phyloP scores from a whole-genome alignment of 2,888 invertebrate genomes.

The Caenorhabditis uteleia region DNA sequence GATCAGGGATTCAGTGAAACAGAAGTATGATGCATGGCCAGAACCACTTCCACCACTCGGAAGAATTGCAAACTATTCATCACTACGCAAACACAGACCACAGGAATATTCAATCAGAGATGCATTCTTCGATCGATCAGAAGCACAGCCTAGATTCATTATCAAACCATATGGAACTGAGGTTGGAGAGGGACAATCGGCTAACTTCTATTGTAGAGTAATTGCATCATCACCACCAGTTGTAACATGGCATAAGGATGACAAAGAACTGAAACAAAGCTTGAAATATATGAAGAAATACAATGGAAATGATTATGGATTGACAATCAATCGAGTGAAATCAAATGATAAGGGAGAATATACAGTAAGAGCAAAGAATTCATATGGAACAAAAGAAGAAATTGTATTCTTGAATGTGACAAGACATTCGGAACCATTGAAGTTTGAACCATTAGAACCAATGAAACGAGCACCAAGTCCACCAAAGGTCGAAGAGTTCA shows the following conservation, averaged over 20 bases:
- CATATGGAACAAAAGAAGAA: slow-evolving; percentile 92
- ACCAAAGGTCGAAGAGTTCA: slow-evolving; percentile 77
- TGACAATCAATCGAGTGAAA: slow-evolving; percentile 93
- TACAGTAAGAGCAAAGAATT: slow-evolving; percentile 86
- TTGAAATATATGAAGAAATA: slow-evolving; percentile 99
- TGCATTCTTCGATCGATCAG: slow-evolving; percentile 76
- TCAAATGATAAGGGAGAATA: slow-evolving; percentile 74
- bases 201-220: slow-evolving; percentile 94
- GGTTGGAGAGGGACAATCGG: slow-evolving; percentile 86
- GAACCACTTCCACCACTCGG: slow-evolving; percentile 89
- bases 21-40: slow-evolving; percentile 74
- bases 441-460: slow-evolving; percentile 54
- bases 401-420: slow-evolving; percentile 90
- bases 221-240: slow-evolving; percentile 90
- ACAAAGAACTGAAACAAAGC: slow-evolving; percentile 89
- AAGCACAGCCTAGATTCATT: slow-evolving; percentile 97
- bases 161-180: slow-evolving; percentile 88
- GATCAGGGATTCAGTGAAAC: slow-evolving; percentile 85
- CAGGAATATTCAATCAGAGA: slow-evolving; percentile 93
- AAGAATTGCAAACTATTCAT: slow-evolving; percentile 93
- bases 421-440: slow-evolving; percentile 69
- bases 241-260: slow-evolving; percentile 92
- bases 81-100: slow-evolving; percentile 89
- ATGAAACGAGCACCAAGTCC: slow-evolving; percentile 53
- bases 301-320: slow-evolving; percentile 91